Base-by-base conservation (phyloP, 2,113 vertebrate species). In the Fregetta grallaria region DNA sequence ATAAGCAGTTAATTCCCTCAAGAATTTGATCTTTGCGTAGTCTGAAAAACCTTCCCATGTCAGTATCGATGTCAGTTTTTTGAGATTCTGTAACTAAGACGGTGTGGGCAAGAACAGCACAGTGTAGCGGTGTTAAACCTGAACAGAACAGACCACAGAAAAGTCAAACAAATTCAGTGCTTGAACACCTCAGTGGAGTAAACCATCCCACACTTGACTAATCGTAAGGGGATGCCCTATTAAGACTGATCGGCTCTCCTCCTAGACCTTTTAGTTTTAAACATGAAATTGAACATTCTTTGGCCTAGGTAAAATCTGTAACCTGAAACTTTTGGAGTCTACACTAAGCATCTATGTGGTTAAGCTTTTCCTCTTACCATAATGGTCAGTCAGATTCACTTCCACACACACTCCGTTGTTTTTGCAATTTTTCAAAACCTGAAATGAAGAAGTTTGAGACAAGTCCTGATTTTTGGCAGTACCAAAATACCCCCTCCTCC, bases 121-220 rank as follows among this genome's bases (percentile, higher is more conserved):
- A 77, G 80, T 99, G 98, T 9, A 99, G 91, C 1, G 98, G 97
- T 3, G 98, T 99, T 47, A 98, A 93, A 27, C 98, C 99, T 99
- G 94, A 3, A n/a, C 1, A 45, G 40, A 71, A 78, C 68, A 62
- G 17, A 76, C 26, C 38, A n/a, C 0, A 47, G 66, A 0, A 1
- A 11, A 3, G 11, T 77, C 45, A 82, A 3, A 26, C 29, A 45
- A 34, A n/a, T 0, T 36, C 23, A 5, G 30, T 0, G 4, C 5
- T 32, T 4, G 38, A 9, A 2, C 27, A 11, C 15, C 29, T 11
- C 11, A 2, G n/a, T 5, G 12, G 5, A 7, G 13, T 1, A 7
- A 44, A 25, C 6, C 2, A 0, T 11, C 29, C 11, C 0, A 6
- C 13, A 1, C 36, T 8, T 30, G 23, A 50, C 27, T 59, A 15